Percentiles rank a stretch among this genome's conserved stretches.
Conservation (phyloP, 2,888 invertebrate genomes). For the Hydriomena furcata region DNA sequence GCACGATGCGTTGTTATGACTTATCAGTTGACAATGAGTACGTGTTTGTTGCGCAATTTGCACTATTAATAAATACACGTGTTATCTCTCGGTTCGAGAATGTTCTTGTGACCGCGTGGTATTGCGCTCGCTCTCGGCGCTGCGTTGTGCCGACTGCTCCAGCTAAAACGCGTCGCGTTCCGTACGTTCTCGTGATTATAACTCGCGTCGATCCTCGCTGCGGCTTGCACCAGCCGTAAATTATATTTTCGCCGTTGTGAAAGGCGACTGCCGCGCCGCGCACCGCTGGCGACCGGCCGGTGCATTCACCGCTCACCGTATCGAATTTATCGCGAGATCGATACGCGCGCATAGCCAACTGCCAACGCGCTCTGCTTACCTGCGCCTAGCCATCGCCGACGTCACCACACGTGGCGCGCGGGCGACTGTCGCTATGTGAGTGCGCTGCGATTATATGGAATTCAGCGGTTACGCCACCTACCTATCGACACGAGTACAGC, state of each 20-base stretch:
- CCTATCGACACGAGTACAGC: constrained; percentile 40
- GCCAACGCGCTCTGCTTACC: constrained; percentile 55
- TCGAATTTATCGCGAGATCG: constrained; percentile 78
- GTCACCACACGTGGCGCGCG: constrained; percentile 71
- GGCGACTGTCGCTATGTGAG: constrained; percentile 51
- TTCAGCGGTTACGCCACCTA: constrained; percentile 75
- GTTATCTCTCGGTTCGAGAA: constrained; percentile 74
- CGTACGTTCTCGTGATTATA: constrained; percentile 37
- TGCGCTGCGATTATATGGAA: constrained; percentile 64
- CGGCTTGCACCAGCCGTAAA: constrained; percentile 58
- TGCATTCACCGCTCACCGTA: constrained; percentile 75
- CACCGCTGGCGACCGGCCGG: constrained; percentile 53
- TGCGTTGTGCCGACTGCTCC: constrained; percentile 35
- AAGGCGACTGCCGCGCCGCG: constrained; percentile 64
- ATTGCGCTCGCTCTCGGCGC: constrained; percentile 51
- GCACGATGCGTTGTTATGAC: constrained; percentile 24
- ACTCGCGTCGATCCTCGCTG: constrained; percentile 40
- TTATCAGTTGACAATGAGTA: constrained; percentile 45
- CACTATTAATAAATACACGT: constrained; percentile 65
- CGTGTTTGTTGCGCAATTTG: constrained; percentile 62
- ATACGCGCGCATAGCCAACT: constrained; percentile 59
- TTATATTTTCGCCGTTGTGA: constrained; percentile 69
- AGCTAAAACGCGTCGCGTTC: constrained; percentile 13
- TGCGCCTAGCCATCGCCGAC: constrained; percentile 57
- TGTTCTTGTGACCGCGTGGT: constrained; percentile 64